Conservation (phyloP, 2,888 invertebrate genomes). For the Parochlus steinenii region DNA sequence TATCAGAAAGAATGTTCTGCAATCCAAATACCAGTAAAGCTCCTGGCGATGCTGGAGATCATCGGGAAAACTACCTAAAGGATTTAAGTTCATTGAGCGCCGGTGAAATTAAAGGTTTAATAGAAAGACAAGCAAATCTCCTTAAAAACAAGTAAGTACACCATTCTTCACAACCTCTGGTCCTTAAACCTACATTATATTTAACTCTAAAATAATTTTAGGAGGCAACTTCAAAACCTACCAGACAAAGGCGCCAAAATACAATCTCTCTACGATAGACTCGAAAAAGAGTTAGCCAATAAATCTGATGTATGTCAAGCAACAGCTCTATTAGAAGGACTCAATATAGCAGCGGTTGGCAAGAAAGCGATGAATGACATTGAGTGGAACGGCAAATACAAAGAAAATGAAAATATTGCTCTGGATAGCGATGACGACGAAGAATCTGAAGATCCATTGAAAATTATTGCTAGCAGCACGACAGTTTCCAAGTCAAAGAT, state of each 20-base stretch:
- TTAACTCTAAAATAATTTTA: no score
- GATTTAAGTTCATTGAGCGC: no score
- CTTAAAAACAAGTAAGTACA: no score
- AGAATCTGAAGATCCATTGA: conserved; percentile 4
- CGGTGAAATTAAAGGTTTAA: no score
- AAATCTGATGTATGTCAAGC: conserved; percentile 3
- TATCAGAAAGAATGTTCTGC: no score
- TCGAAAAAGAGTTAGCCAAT: conserved; percentile 1
- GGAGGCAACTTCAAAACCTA: conserved; percentile 1
- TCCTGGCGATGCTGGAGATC: no score
- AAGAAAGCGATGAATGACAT: no score
- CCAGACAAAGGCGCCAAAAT: conserved; percentile 10
- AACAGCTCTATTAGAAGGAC: neutral
- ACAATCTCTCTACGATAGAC: conserved; percentile 4
- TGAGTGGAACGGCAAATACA: conserved; percentile 2
- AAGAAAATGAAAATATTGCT: neutral
- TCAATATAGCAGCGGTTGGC: conserved; percentile 1
- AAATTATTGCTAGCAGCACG: conserved; percentile 1
- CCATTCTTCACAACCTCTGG: no score
- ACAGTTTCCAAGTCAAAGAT: conserved; percentile 3
- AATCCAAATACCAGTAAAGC: no score
- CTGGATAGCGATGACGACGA: conserved; percentile 10
- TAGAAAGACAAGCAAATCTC: no score
- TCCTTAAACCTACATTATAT: no score
- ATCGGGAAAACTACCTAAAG: no score